Evolutionary conservation across 2,797 vertebrate species (phyloP), one percentile per base, ranked within the genome.

Genomic region (Erithacus rubecula): DNA sequence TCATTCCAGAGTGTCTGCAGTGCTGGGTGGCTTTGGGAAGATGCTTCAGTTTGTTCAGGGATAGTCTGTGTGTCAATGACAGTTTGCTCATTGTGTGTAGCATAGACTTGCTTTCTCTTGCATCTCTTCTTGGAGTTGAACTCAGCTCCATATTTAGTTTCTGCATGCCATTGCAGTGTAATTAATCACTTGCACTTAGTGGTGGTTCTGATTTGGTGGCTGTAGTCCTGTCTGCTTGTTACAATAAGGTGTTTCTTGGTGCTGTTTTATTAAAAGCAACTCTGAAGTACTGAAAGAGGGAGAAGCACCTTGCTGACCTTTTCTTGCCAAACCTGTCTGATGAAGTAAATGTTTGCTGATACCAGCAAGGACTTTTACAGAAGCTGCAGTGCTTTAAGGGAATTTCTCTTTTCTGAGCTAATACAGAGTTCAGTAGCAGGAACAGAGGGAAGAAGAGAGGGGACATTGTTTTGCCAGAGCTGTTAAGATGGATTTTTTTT

Each of bases 241-340:
- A 58, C 23, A 62, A 30, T 15, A 65, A 62, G 23, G 17, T 92
- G 44, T 82, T 91, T 68, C 69, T 89, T 84, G 32, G 22, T 88
- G 39, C 34, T 91, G 8, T 64, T 87, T 70, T 87, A 72, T 56
- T 81, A 39, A 68, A 82, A 94, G 67, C 22, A 77, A 4, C 46
- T 70, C 41, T 47, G 59, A 5, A 0, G 0, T 62, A 60, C 56
- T 58, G 34, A 59, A 76, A 67, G 43, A 70, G 46, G 46, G 53
- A 83, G 79, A 89, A 89, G 58, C 41, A 43, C 85, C 60, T 82
- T 71, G 37, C 49, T 94, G 60, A 80, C 67, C 53, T 89, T 67
- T 86, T 78, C 74, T 91, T 94, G 62, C 59, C 21, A 65, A 84
- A 84, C 75, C 37, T 92, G 32, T 88, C 70, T 83, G 67, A 84